A percentile compares a stretch with the other conserved stretches of the same genome.
phyloP scores from a whole-genome alignment of 2,113 vertebrate genomes.

The Callocephalon fimbriatum region DNA sequence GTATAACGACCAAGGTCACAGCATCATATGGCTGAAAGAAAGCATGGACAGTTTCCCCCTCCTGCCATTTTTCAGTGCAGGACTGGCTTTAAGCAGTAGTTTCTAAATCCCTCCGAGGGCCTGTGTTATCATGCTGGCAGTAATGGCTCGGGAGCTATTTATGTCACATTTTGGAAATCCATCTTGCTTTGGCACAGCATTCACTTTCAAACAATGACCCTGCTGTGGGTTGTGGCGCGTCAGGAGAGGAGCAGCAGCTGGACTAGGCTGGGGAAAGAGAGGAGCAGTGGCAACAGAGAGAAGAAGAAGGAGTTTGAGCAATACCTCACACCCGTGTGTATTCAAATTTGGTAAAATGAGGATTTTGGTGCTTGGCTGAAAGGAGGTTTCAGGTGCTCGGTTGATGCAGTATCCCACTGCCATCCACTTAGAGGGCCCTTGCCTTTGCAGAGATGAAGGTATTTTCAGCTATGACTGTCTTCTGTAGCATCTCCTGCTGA shows the following conservation, averaged over 20 bases:
- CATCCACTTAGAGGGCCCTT: background rate
- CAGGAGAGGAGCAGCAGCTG: background rate
- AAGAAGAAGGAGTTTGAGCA: background rate
- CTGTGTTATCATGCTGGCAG: background rate
- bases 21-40: background rate
- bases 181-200: background rate
- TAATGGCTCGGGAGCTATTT: conserved; percentile 20
- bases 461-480: background rate
- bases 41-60: background rate
- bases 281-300: background rate
- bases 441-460: background rate
- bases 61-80: background rate
- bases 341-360: background rate
- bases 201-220: background rate
- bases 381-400: accelerated
- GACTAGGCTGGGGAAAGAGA: background rate
- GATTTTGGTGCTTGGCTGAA: background rate
- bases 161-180: background rate
- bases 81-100: background rate
- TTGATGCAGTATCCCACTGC: background rate
- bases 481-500: background rate
- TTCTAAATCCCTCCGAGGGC: background rate
- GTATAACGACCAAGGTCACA: background rate
- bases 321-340: background rate
- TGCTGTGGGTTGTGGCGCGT: background rate